Conservation (phyloP, 2,797 vertebrate species). For the Momotus momota region DNA sequence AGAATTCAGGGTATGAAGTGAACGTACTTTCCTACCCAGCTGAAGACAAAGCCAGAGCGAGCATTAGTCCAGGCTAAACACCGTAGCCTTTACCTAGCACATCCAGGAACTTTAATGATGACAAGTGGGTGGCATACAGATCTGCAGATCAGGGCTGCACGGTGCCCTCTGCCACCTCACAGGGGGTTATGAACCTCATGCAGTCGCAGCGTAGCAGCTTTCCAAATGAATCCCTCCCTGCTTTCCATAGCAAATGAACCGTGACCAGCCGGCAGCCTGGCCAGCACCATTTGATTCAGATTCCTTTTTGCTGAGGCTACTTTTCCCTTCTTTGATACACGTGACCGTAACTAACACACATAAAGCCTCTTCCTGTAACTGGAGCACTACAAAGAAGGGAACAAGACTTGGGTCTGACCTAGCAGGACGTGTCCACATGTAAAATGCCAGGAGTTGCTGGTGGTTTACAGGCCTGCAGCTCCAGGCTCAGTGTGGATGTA, state of each 20-base stretch:
- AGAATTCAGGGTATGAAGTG: neutral
- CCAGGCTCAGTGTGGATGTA: neutral
- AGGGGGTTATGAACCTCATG: rapidly evolving
- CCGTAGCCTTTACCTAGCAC: neutral
- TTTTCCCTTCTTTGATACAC: neutral
- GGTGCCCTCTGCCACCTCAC: neutral
- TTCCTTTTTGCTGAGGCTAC: neutral
- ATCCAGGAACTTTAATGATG: neutral
- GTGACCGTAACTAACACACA: neutral
- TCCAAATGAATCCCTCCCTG: neutral
- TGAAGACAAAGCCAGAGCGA: neutral
- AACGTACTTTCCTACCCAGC: neutral
- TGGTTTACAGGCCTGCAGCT: neutral
- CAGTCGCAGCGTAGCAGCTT: neutral
- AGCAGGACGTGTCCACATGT: neutral
- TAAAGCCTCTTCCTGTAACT: neutral
- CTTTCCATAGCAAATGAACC: neutral
- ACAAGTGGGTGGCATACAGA: neutral
- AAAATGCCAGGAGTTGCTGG: neutral
- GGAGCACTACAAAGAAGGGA: neutral
- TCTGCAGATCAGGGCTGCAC: neutral
- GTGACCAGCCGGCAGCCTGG: rapidly evolving
- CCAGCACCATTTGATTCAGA: neutral
- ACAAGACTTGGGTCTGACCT: neutral
- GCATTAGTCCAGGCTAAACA: neutral